Evolutionary conservation across 2,113 vertebrate genomes (phyloP).

Genomic region (Struthidea cinerea): DNA sequence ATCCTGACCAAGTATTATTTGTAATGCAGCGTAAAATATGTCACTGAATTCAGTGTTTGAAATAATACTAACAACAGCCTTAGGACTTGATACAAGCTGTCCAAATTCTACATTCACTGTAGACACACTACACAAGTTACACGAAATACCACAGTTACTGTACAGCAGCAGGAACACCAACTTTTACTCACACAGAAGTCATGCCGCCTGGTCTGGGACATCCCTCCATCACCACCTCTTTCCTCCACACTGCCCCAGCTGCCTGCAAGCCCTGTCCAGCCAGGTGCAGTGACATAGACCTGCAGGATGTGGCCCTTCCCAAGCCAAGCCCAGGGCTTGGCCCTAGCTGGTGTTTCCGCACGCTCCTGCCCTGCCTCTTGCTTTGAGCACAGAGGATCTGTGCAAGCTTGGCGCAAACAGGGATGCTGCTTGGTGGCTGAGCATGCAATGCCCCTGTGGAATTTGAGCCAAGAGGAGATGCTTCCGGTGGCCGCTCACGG

Average conservation of each 20-base stretch:
- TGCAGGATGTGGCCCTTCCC: rapidly evolving
- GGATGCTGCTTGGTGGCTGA: not conserved
- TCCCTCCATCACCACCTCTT: not conserved
- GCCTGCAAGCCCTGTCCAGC: not conserved
- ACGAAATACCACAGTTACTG: not conserved
- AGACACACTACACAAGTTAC: not conserved
- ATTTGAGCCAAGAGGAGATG: rapidly evolving
- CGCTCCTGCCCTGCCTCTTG: not conserved
- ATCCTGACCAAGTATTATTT: not conserved
- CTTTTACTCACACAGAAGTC: not conserved
- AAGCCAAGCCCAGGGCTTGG: not conserved
- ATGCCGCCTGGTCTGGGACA: rapidly evolving
- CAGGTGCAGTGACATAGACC: not conserved
- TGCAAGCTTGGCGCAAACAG: not conserved
- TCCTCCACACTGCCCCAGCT: not conserved
- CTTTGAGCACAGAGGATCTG: not conserved
- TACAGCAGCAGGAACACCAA: not conserved
- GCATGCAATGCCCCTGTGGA: rapidly evolving
- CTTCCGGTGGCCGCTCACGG: rapidly evolving
- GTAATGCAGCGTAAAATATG: not conserved
- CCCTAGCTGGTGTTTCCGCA: not conserved
- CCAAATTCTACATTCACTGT: not conserved
- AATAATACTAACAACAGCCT: not conserved
- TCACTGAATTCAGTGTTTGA: not conserved
- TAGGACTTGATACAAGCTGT: not conserved